Conservation (phyloP, 2,113 vertebrate genomes). For the Trogon melanurus region DNA sequence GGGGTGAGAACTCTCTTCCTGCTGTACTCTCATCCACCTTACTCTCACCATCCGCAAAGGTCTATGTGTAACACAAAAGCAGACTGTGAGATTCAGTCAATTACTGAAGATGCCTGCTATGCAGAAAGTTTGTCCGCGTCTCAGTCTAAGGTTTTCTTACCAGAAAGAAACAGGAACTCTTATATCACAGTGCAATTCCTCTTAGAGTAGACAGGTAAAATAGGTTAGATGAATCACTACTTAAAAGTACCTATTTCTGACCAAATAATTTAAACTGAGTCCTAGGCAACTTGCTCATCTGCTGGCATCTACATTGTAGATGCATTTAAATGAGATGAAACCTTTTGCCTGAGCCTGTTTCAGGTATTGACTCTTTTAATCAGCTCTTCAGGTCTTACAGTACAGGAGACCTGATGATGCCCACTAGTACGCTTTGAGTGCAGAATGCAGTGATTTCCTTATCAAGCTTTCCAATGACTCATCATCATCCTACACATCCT, state of each 20-base stretch:
- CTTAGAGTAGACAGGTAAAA: constrained; percentile 1
- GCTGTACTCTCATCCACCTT: neutral
- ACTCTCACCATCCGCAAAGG: neutral
- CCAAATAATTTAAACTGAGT: neutral
- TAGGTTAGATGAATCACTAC: neutral
- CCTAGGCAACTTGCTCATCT: neutral
- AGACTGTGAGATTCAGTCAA: neutral
- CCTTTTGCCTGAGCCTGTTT: neutral
- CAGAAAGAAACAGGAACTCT: neutral
- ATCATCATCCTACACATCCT: neutral
- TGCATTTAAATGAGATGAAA: neutral
- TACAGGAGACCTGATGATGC: neutral
- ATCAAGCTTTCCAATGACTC: neutral
- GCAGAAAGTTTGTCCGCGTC: neutral
- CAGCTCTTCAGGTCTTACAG: neutral
- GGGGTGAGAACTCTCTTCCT: neutral
- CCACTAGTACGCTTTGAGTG: neutral
- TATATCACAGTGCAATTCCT: neutral
- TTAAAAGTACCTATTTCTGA: neutral
- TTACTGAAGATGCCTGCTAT: neutral
- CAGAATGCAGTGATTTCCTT: neutral
- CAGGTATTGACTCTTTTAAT: neutral
- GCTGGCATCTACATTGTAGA: neutral
- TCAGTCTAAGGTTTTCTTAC: neutral
- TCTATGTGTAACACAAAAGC: neutral